phyloP scores from a whole-genome alignment of 2,797 vertebrate genomes.

The Xyrichtys novacula region DNA sequence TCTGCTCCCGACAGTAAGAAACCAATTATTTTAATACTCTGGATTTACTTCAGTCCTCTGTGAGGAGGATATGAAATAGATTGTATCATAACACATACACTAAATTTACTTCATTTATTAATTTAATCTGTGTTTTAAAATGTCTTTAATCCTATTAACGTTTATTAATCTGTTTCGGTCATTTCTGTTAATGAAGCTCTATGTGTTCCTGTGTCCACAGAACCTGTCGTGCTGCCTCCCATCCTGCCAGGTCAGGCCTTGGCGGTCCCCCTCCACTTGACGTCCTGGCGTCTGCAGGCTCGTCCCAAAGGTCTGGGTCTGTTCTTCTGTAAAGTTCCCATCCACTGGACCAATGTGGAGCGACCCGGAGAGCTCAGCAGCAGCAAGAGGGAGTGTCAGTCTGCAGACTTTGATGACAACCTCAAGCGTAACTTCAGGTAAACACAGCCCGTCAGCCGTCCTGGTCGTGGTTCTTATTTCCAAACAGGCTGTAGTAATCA shows the following conservation, averaged over 20 bases:
- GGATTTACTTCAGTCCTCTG: no score
- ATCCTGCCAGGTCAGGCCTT: conserved; percentile 92
- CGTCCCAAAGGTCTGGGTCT: conserved; percentile 94
- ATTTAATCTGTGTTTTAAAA: no score
- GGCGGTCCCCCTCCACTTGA: conserved; percentile 94
- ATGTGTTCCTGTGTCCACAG: conserved; percentile 73
- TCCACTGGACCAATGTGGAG: conserved; percentile 96
- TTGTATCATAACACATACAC: no score
- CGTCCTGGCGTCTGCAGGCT: conserved; percentile 96
- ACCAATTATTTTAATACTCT: no score
- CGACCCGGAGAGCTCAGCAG: conserved; percentile 90
- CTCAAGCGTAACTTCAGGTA: conserved; percentile 93
- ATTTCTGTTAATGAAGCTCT: neutral
- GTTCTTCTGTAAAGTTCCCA: conserved; percentile 96
- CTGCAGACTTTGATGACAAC: conserved; percentile 90
- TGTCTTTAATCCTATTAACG: no score
- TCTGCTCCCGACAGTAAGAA: conserved; percentile 96
- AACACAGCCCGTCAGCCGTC: neutral
- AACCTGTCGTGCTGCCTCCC: conserved; percentile 94
- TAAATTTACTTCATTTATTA: no score
- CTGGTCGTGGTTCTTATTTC: neutral
- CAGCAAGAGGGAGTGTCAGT: conserved; percentile 95
- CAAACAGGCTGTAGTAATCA: neutral
- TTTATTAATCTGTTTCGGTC: no score
- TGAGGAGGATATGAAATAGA: no score